These are phyloP conservation scores for Indicator indicator DNA, from an alignment of 2,113 vertebrate genomes.

Conservation along the genomic window DNA sequence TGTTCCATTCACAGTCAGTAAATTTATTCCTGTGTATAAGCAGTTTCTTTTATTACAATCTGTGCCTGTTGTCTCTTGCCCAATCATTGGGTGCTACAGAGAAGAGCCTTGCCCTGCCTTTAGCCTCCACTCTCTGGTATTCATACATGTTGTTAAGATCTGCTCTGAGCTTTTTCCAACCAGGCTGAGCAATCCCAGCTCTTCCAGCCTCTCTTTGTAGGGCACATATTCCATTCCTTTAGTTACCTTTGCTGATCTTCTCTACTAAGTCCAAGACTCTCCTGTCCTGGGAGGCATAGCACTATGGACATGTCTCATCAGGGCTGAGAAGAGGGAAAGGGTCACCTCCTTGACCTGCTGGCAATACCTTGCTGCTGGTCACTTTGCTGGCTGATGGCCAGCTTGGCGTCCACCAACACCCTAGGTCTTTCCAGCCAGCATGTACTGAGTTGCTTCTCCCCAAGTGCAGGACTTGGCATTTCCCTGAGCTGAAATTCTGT, in stretches of 20 bases:
- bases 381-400: not conserved
- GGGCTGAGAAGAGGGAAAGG: not conserved
- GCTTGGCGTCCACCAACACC: not conserved
- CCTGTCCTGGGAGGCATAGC: not conserved
- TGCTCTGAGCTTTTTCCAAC: not conserved
- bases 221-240: not conserved
- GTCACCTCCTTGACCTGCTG: not conserved
- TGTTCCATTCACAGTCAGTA: not conserved
- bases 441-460: rapidly evolving
- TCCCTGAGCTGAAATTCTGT: not conserved
- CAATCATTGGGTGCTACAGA: not conserved
- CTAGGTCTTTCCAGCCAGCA: not conserved
- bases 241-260: not conserved
- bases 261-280: not conserved
- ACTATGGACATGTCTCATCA: not conserved
- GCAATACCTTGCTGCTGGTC: not conserved
- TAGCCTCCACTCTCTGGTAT: not conserved
- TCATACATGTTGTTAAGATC: not conserved
- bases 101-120: not conserved
- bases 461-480: not conserved
- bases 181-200: not conserved
- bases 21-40: not conserved
- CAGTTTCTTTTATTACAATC: not conserved
- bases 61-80: not conserved
- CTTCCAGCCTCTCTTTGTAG: not conserved